phyloP scores from a whole-genome alignment of 2,113 vertebrate species.

The Ictidomys tridecemlineatus region DNA sequence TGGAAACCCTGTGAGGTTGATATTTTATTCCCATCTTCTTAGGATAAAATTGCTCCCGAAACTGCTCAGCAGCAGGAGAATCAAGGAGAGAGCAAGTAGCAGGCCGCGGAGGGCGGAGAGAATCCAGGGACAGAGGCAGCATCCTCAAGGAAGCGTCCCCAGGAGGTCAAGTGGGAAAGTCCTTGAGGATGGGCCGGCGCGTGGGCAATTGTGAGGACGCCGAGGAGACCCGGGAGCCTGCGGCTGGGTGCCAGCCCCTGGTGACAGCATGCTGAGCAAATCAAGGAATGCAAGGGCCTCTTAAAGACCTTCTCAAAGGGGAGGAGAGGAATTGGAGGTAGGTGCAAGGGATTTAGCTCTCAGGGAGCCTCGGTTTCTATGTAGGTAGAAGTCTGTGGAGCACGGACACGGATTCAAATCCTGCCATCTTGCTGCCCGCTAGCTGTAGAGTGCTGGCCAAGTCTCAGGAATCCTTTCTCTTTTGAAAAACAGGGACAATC shows the following conservation, averaged over 20 bases:
- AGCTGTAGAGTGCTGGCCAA: neutral
- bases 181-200: rapidly evolving
- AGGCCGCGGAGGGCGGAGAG: neutral
- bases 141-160: rapidly evolving
- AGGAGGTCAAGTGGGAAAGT: neutral
- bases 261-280: neutral
- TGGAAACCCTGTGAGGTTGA: neutral
- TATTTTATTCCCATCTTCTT: neutral
- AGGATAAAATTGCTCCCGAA: neutral
- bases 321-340: neutral
- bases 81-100: neutral
- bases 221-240: neutral
- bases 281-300: neutral
- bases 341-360: no score
- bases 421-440: neutral
- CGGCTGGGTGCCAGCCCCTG: neutral
- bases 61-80: neutral
- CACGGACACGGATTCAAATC: neutral
- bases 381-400: neutral
- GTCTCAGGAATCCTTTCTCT: neutral
- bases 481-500: neutral
- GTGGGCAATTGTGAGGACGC: neutral
- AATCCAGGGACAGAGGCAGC: neutral
- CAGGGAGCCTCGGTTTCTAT: neutral
- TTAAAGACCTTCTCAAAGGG: neutral